Base-by-base conservation (phyloP, 2,888 invertebrate species). In the Netelia fuscicornis region DNA sequence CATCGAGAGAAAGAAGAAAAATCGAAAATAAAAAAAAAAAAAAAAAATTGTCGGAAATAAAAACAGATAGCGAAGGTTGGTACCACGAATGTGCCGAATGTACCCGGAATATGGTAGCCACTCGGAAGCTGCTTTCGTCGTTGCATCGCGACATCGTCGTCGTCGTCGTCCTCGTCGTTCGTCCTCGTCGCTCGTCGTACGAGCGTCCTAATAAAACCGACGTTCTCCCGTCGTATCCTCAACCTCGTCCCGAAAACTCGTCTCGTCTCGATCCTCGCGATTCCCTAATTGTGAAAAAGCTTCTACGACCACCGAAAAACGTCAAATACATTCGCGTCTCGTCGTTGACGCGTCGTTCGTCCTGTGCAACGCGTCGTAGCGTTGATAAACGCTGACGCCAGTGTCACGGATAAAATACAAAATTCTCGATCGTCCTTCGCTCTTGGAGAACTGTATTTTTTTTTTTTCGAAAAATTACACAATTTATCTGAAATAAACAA, bases 41-140 rank as follows among this genome's bases (percentile, higher is more conserved):
- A 3, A 0, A 30, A 30, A 30, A 30, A 5, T 17, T 0, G 17
- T 17, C 17, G 17, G 0, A 17, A 17, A 17, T 17, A 30, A 30
- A 30, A 30, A 30, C 3, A 5, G 30, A 30, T 5, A 30, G 5
- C 30, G 6, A 30, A 70, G 56, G 56, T 56, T 54, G 44, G 56
- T 64, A 62, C 56, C 25, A n/a, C 71, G 60, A 72, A 77, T 74
- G 70, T 79, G 64, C 62, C 78, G 37, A 71, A 86, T 85, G 77
- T 86, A 60, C 42, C 54, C 78, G 74, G 75, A 86, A 77, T 83
- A 86, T 86, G 83, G 84, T 85, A 84, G 85, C 84, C 85, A 83
- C 44, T 65, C 68, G 84, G 17, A 80, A 82, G 62, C 54, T 64
- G 78, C 62, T 86, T 84, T 68, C 23, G 52, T 62, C 72, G 75